Evolutionary conservation across 2,888 invertebrate genomes (phyloP).

Genomic region (Drosophila suboccidentalis): DNA sequence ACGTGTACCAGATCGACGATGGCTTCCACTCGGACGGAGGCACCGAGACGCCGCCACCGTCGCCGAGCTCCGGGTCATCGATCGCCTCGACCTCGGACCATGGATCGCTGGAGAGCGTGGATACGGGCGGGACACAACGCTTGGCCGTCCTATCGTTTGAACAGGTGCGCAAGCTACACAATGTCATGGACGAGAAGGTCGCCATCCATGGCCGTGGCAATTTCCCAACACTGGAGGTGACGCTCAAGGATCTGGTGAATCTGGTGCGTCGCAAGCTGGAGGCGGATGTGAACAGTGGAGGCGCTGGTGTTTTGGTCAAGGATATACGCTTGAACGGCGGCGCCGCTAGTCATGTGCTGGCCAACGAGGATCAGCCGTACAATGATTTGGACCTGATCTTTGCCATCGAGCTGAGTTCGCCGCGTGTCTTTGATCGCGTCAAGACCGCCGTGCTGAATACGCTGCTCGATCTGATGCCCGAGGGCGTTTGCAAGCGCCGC

Average conservation of each 20-base stretch:
- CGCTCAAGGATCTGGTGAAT: constrained; percentile 96
- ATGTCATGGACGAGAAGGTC: constrained; percentile 98
- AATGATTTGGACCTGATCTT: constrained; percentile 99
- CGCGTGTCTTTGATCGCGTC: constrained; percentile 97
- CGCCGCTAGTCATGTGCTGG: constrained; percentile 97
- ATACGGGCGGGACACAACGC: constrained; percentile 87
- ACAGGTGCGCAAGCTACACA: constrained; percentile 96
- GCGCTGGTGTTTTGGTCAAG: constrained; percentile 93
- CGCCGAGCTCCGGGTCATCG: constrained; percentile 85
- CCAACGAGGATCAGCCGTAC: constrained; percentile 95
- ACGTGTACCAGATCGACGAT: constrained; percentile 85
- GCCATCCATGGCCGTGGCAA: constrained; percentile 97
- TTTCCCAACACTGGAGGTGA: constrained; percentile 97
- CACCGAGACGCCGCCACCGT: constrained; percentile 85
- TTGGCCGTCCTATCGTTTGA: constrained; percentile 97
- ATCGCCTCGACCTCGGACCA: constrained; percentile 86
- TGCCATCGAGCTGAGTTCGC: constrained; percentile 95
- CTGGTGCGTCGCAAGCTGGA: constrained; percentile 96
- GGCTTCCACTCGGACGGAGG: constrained; percentile 86
- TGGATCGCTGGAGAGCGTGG: constrained; percentile 85
- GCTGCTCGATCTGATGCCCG: constrained; percentile 94
- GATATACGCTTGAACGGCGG: constrained; percentile 99
- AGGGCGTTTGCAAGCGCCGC: constrained; percentile 94
- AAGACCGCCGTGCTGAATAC: constrained; percentile 98
- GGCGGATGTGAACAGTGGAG: constrained; percentile 91